Percentiles rank a stretch among this genome's conserved stretches.
phyloP scores from a whole-genome alignment of 2,113 vertebrate species.

The Mesembrinibis cayennensis region DNA sequence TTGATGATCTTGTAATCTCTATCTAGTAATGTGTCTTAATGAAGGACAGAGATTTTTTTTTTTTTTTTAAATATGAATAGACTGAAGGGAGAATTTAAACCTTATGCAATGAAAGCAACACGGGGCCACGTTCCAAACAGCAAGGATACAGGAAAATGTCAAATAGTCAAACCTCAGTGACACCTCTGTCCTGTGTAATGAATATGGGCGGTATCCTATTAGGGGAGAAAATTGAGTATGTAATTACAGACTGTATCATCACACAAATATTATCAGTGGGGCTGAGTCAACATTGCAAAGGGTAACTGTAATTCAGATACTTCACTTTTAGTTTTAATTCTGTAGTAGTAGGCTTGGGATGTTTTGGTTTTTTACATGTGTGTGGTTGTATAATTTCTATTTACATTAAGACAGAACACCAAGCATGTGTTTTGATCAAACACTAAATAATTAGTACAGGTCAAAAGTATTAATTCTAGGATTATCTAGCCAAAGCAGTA shows the following conservation, averaged over 20 bases:
- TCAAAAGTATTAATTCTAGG: neutral
- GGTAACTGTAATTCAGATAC: neutral
- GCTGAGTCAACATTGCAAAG: neutral
- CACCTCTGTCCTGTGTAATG: neutral
- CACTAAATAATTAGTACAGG: neutral
- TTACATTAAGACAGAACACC: neutral
- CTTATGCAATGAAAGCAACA: neutral
- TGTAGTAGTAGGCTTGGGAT: neutral
- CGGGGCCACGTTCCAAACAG: neutral
- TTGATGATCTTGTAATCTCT: neutral
- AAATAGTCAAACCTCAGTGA: neutral
- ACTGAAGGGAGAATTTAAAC: neutral
- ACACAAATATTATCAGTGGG: neutral
- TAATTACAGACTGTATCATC: neutral
- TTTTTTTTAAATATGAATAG: neutral
- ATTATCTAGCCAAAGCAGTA: neutral
- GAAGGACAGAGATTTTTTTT: neutral
- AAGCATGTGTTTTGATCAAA: neutral
- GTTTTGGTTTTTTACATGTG: neutral
- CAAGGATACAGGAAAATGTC: neutral
- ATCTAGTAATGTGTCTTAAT: neutral
- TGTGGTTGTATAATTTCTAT: neutral
- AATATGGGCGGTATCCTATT: neutral
- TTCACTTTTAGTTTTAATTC: neutral
- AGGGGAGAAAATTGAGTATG: neutral